These are phyloP conservation scores for Myotis planiceps DNA, from an alignment of 2,797 vertebrate genomes.

Conservation along the genomic window DNA sequence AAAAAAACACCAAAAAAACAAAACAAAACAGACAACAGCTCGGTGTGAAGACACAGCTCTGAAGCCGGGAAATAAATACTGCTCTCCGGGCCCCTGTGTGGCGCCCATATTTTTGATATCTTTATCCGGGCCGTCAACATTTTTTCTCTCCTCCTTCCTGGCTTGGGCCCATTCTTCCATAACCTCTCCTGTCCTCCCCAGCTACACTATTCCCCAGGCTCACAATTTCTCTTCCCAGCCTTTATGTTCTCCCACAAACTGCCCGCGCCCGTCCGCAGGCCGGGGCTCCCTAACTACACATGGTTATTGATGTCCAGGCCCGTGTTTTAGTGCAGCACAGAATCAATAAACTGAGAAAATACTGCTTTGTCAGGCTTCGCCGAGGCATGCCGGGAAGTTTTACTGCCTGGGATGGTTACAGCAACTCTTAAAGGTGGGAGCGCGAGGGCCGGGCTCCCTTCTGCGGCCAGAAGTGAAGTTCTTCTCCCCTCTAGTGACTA, in stretches of 20 bases:
- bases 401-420: conserved; percentile 85
- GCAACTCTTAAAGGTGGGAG: conserved; percentile 76
- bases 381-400: conserved; percentile 88
- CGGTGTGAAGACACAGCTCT: background rate
- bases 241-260: conserved; percentile 89
- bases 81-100: conserved; percentile 66
- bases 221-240: conserved; percentile 88
- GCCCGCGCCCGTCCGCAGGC: conserved; percentile 86
- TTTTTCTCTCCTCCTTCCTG: conserved; percentile 82
- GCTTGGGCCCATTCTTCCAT: conserved; percentile 83
- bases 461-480: conserved; percentile 86
- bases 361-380: conserved; percentile 90
- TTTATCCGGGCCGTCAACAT: conserved; percentile 83
- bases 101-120: conserved; percentile 78
- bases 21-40: background rate
- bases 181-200: conserved; percentile 87
- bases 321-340: conserved; percentile 88
- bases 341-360: conserved; percentile 92
- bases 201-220: conserved; percentile 87
- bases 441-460: conserved; percentile 71
- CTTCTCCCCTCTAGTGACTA: conserved; percentile 95
- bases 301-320: conserved; percentile 91
- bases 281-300: conserved; percentile 90
- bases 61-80: conserved; percentile 48
- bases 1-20: background rate